Percentiles rank a stretch among this genome's conserved stretches.
Evolutionary conservation across 2,797 vertebrate species (phyloP).

Genomic region (Triplophysa bombifrons): DNA sequence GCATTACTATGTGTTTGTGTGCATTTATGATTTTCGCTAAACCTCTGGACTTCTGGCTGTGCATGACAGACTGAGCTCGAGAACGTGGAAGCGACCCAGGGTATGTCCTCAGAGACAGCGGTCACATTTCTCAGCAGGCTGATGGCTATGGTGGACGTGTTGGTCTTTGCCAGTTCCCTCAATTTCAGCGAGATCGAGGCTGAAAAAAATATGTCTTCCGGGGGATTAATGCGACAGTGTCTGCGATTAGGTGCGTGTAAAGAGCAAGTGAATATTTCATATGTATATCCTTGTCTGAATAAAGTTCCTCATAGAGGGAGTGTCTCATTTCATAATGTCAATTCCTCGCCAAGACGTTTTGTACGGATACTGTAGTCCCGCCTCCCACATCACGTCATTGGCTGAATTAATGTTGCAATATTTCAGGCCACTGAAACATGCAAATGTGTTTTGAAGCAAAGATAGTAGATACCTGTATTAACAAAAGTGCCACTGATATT

Average conservation of each 20-base stretch:
- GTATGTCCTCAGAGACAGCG: constrained; percentile 96
- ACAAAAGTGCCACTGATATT: too few species aligned
- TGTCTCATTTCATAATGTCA: background rate
- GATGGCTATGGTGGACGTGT: constrained; percentile 97
- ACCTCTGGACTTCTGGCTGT: constrained; percentile 5
- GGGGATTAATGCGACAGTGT: constrained; percentile 97
- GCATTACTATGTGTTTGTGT: constrained; percentile 15
- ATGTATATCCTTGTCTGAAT: background rate
- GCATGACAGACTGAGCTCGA: constrained; percentile 88
- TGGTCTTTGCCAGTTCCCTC: constrained; percentile 96
- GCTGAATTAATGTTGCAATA: too few species aligned
- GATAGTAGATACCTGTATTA: too few species aligned
- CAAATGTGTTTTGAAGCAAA: too few species aligned
- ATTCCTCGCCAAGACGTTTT: background rate
- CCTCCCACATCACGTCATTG: too few species aligned
- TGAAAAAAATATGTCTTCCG: constrained; percentile 99
- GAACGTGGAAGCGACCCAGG: constrained; percentile 95
- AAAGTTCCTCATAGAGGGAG: background rate
- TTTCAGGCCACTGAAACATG: too few species aligned
- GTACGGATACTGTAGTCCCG: too few species aligned
- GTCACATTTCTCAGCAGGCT: constrained; percentile 95
- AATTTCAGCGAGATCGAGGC: constrained; percentile 99
- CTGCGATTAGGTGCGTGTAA: constrained; percentile 57
- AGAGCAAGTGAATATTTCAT: background rate
- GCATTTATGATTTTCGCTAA: constrained; percentile 31